These are phyloP conservation scores for Petromus typicus DNA, from an alignment of 2,113 vertebrate genomes.

Conservation along the genomic window DNA sequence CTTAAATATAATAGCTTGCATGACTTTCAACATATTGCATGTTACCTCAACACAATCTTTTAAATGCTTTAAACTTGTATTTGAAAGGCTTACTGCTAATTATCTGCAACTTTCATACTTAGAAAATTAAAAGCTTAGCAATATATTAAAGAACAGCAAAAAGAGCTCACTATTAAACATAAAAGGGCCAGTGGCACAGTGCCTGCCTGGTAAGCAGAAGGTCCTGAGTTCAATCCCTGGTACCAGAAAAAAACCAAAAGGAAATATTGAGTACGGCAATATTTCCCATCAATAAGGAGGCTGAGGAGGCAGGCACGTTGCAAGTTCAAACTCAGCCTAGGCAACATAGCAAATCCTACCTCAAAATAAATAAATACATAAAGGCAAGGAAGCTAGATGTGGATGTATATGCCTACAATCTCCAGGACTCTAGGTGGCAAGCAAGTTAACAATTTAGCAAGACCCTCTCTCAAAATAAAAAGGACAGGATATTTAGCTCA, in stretches of 20 bases:
- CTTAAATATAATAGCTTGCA: not conserved
- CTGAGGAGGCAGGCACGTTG: too few species aligned
- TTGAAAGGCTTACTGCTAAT: too few species aligned
- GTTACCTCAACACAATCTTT: too few species aligned
- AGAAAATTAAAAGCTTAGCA: too few species aligned
- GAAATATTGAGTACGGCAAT: not conserved
- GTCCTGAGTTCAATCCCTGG: too few species aligned
- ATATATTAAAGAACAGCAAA: too few species aligned
- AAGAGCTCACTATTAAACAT: not conserved
- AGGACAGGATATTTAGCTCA: not conserved
- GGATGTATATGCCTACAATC: not conserved
- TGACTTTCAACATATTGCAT: constrained; percentile 33
- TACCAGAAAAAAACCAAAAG: not conserved
- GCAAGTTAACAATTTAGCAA: not conserved
- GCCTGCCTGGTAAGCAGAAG: too few species aligned
- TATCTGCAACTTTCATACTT: too few species aligned
- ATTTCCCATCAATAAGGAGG: not conserved
- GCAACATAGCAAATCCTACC: not conserved
- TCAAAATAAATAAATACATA: not conserved
- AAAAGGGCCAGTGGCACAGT: too few species aligned
- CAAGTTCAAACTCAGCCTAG: not conserved
- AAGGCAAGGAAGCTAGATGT: not conserved
- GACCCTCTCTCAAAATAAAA: not conserved
- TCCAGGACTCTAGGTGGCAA: not conserved
- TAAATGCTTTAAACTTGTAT: too few species aligned